Base-by-base conservation (phyloP, 2,113 vertebrate species). In the Rissa tridactyla region DNA sequence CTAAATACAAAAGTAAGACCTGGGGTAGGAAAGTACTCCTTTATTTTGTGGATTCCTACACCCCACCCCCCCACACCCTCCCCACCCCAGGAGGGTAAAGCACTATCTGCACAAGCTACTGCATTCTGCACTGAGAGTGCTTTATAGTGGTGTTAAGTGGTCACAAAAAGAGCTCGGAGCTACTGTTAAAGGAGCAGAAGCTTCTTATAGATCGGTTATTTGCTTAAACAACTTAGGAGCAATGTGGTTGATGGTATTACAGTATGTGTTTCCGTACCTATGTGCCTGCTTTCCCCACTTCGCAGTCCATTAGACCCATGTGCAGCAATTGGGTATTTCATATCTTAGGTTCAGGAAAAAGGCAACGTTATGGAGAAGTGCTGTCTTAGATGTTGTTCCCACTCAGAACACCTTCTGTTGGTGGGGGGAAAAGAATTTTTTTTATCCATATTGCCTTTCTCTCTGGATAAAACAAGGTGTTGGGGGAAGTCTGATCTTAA, bases 51-150 rank as follows among this genome's bases (percentile, higher is more conserved):
- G 3, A 21, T 65, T 76, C 7, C 46, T 26, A 38, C 38, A 38
- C 29, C 7, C 14, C 13, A 5, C 3, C 13, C 9, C 3, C 13
- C 9, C 38, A 38, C 29, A 7, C 14, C 13, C 3, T 2, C 13
- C 9, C 9, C 2, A 4, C 11, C 42, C 9, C 2, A 4, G 10
- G n/a, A 20, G 5, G 65, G 10, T 51, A 23, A 51, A 75, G 27
- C 46, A 6, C 15, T 20, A 0, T 30, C 29, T 69, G 27, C 16
- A 23, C 10, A 8, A 30, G 22, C 13, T 25, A 5, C 57, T 88
- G 49, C 10, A 2, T 40, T 69, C 65, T 64, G 51, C 29, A 2
- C 27, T 55, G 47, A 11, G 34, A 38, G 13, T 0, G 1, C 70
- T 90, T 64, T 5, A 5, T 6, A n/a, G 16, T 25, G 46, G 6